Base-by-base conservation (phyloP, 2,888 invertebrate genomes). In the Caenorhabditis sp. region DNA sequence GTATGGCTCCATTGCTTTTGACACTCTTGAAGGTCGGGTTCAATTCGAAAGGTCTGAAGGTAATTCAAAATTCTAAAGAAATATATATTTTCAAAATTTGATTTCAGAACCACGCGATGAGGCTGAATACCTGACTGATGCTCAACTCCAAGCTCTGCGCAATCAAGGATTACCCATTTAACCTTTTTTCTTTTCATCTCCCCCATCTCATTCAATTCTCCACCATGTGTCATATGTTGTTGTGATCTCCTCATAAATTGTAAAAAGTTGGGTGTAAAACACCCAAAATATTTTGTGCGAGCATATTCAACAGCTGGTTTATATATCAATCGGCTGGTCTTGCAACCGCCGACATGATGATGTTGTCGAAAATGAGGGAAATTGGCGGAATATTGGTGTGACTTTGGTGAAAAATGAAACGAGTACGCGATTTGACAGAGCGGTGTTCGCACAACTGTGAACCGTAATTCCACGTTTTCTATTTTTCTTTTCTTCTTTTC, bases 1-100 rank as follows among this genome's bases (percentile, higher is more conserved):
- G 14, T 26, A 31, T 26, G 76, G 76, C 1, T 58, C 67, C 25
- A 66, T 76, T 59, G 60, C 69, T 38, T 54, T 59, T 14, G 63
- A 66, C 20, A 50, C 70, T 12, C 23, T 76, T 25, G 72, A 76
- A 14, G 76, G 76, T 23, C 57, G 67, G 1, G 76, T 72, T 2
- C 69, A 70, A 31, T 67, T 76, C 65, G 76, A 76, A 26, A 63
- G 59, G 14, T 17, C 14, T 43, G 10, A 43, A 17, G 43, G 43
- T 43, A 57, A 25, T 36, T n/a, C 63, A 36, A 61, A 31, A 31
- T 7, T 60, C 63, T 63, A 63, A 69, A 60, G 53, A 43, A 49
- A n/a, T 23, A 38, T 43, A 58, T 62, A 31, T 31, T 31, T 31
- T 10, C 31, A 31, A 4, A 31, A 31, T 31, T 43, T 17, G n/a